Evolutionary conservation across 2,113 vertebrate genomes (phyloP), one percentile per base, ranked within the genome.

Genomic region (Cynopterus brachyotis): DNA sequence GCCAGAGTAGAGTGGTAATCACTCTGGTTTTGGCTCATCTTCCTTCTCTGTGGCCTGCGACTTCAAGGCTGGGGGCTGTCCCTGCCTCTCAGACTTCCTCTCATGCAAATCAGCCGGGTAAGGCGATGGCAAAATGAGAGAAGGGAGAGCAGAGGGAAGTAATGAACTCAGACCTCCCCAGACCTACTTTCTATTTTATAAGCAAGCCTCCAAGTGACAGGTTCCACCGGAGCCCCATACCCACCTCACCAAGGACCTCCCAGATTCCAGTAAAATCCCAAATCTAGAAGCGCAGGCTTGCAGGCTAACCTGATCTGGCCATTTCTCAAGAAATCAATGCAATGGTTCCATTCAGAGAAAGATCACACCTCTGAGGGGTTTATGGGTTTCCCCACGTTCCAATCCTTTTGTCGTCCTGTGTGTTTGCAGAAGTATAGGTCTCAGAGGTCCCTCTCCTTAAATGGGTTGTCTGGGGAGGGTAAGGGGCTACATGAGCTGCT

Each of bases 21-120:
- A 94, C 94, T 98, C 96, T 69, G 84, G 95, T 75, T 98, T 98
- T 98, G 97, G 93, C 98, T 98, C 97, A 98, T 96, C 98, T 97
- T 97, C 96, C 96, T 97, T 97, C 88, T 98, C 98, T 98, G 98
- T 95, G 98, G 98, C 98, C 95, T 98, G 96, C 64, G 81, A 97
- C 98, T 98, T 98, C 96, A 98, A 98, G 97, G 96, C 64, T 84
- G 1, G 98, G 99, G 98, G 97, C 98, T 96, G 98, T 98, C 98
- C 99, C 98, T 19, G 0, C 73, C 88, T 97, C 96, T 96, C 97
- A 97, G 96, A 93, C 98, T 98, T 99, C 98, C 98, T 92, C 88
- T 98, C 96, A 98, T 98, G 98, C 97, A 99, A 99, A 99, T 98
- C 30, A 26, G 72, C 12, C 60, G 24, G 26, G 95, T 72, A 87